A percentile compares a stretch with the other conserved stretches of the same genome.
Conservation (phyloP, 1,140 invertebrate genomes). For the Ganaspis sp. region DNA sequence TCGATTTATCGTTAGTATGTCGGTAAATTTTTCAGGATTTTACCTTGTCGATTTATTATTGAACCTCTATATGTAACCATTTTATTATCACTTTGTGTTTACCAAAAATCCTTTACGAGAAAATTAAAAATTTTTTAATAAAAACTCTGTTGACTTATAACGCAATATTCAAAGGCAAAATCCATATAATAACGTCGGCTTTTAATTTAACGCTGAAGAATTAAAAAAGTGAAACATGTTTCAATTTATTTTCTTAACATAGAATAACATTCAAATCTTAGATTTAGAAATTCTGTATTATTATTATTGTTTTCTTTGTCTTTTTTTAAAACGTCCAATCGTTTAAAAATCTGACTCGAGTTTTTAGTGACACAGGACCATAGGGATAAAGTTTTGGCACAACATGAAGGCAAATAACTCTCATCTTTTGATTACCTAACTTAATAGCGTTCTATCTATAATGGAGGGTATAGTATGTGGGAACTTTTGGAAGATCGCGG, state of each 20-base stretch:
- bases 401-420: constrained; percentile 3
- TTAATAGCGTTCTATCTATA: constrained; percentile 22
- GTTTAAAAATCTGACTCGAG: constrained; percentile 21
- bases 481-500: constrained; percentile 20
- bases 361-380: constrained; percentile 2
- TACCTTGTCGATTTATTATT: constrained; percentile 3
- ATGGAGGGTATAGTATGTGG: constrained; percentile 17
- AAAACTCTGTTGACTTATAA: no score
- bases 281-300: no score
- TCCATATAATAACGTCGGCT: no score
- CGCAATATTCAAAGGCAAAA: no score
- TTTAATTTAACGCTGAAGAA: no score
- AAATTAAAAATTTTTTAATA: no score
- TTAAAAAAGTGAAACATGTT: neutral
- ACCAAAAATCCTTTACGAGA: no score
- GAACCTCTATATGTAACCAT: neutral
- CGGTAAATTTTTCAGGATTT: neutral
- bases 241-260: neutral
- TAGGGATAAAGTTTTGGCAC: constrained; percentile 23
- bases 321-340: constrained; percentile 7
- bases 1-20: constrained; percentile 9
- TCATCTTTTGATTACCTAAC: constrained; percentile 24
- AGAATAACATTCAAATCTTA: neutral
- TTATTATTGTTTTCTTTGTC: constrained; percentile 8
- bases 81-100: neutral